A percentile compares a stretch with the other conserved stretches of the same genome.
Evolutionary conservation across 2,797 vertebrate species (phyloP).

Genomic region (Capromys pilorides): DNA sequence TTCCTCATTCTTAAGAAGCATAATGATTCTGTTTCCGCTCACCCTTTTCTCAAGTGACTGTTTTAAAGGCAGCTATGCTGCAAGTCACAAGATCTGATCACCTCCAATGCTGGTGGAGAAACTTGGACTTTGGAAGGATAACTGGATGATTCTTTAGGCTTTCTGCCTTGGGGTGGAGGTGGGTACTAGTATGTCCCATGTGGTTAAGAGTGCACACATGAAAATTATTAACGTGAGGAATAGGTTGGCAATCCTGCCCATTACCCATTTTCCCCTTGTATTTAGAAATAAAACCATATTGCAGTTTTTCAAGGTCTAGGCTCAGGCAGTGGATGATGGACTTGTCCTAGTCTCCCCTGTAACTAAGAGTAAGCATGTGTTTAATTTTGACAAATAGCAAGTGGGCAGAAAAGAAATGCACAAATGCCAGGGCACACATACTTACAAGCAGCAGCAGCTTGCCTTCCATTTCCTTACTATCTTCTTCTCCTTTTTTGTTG

Average conservation of each 20-base stretch:
- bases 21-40: not conserved
- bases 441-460: not conserved
- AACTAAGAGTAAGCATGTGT: not conserved
- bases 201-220: too few relatives aligned
- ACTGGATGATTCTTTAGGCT: not conserved
- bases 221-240: not conserved
- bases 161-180: not conserved
- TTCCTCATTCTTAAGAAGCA: not conserved
- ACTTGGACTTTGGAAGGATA: not conserved
- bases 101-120: not conserved
- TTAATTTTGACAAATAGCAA: constrained; percentile 5
- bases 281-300: not conserved
- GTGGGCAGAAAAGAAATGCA: not conserved
- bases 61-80: not conserved
- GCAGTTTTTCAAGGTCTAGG: not conserved
- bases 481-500: not conserved
- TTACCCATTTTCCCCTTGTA: not conserved
- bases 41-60: not conserved
- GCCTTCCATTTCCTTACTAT: not conserved
- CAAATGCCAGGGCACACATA: not conserved
- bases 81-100: not conserved
- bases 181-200: not conserved
- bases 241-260: not conserved
- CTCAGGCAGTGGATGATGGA: not conserved
- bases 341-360: not conserved